Percentiles rank a stretch among this genome's conserved stretches.
phyloP scores from a whole-genome alignment of 2,888 invertebrate genomes.

The Spilarctia lutea region DNA sequence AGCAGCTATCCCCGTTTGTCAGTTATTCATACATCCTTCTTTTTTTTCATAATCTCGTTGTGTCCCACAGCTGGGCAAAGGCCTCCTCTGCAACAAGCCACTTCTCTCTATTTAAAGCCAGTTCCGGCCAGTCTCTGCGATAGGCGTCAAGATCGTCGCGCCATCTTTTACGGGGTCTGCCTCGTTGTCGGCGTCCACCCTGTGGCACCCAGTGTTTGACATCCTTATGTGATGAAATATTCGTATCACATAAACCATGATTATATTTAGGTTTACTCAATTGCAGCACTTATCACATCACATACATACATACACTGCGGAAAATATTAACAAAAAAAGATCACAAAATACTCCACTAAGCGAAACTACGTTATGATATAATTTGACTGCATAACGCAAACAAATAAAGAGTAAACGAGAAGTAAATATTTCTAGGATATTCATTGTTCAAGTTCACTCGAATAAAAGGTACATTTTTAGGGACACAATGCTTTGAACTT shows the following conservation, averaged over 20 bases:
- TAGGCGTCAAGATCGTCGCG: no score
- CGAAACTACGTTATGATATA: no score
- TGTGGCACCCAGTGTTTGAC: no score
- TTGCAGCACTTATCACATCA: not conserved
- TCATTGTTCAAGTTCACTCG: not conserved
- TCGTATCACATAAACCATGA: not conserved
- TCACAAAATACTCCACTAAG: no score
- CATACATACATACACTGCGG: no score
- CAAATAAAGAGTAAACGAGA: not conserved
- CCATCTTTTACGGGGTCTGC: no score
- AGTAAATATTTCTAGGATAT: not conserved
- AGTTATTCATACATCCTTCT: not conserved
- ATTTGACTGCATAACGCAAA: not conserved
- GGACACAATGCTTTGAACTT: conserved; percentile 6
- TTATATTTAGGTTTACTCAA: not conserved
- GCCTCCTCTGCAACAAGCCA: no score
- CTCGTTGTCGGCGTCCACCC: no score
- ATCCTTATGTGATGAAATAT: not conserved
- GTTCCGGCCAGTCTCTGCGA: no score
- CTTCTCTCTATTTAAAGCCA: no score
- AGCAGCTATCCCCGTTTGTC: conserved; percentile 11
- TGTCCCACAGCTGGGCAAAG: no score
- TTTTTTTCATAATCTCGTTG: no score
- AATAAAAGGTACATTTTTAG: not conserved
- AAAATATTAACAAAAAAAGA: not conserved